phyloP scores from a whole-genome alignment of 1,140 invertebrate genomes.

The Lasioglossum baleicum region DNA sequence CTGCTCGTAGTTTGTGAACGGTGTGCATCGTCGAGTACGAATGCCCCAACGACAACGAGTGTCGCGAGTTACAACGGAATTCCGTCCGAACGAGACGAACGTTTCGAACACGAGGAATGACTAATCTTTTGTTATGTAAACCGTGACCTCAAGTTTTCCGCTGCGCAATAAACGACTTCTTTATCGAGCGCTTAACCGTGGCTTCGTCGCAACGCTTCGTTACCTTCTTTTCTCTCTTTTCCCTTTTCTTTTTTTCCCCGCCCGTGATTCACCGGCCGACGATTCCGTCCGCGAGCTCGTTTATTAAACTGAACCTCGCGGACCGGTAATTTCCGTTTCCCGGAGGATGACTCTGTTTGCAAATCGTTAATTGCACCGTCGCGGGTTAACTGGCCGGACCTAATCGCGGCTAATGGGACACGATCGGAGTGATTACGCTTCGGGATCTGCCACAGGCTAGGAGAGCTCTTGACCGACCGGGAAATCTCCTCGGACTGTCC shows the following conservation, averaged over 20 bases:
- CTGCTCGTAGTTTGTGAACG: not conserved
- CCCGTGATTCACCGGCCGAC: conserved; percentile 11
- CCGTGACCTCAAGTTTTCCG: conserved; percentile 14
- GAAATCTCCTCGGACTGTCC: not conserved
- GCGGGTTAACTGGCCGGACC: not conserved
- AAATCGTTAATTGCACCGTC: no score
- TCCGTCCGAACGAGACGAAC: not conserved
- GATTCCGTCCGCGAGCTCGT: no score
- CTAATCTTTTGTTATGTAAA: conserved; percentile 22
- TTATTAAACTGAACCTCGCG: no score
- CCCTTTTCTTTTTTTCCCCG: no score
- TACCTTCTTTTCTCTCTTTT: not conserved
- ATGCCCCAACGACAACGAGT: not conserved
- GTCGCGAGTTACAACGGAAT: not conserved
- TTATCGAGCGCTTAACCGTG: conserved; percentile 8
- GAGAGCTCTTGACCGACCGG: no score
- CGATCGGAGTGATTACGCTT: conserved; percentile 15
- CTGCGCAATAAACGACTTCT: not conserved
- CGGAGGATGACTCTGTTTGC: no score
- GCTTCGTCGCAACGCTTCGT: not conserved
- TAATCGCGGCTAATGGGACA: no score
- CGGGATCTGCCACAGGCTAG: no score
- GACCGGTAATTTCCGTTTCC: no score
- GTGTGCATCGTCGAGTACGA: not conserved
- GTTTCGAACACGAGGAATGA: not conserved